Base-by-base conservation (phyloP, 2,113 vertebrate genomes). In the Sceloporus undulatus region DNA sequence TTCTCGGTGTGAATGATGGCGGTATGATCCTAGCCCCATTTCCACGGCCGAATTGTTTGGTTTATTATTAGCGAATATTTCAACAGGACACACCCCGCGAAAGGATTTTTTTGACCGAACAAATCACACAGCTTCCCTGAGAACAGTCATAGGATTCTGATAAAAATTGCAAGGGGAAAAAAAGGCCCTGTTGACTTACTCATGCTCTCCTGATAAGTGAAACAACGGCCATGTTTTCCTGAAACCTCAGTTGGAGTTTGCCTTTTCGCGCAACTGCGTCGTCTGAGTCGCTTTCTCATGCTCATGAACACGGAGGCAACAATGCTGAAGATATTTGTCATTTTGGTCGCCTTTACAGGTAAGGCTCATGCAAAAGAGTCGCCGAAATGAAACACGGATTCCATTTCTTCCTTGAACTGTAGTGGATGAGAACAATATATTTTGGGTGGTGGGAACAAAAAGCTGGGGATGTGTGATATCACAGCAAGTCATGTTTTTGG, bases 21-120 rank as follows among this genome's bases (percentile, higher is more conserved):
- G 71, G 74, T 78, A 77, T 71, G 90, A 91, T 34, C 29, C 71
- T 81, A 34, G 71, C n/a, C 75, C 21, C 42, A 25, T 40, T 29
- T 11, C 7, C 52, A 91, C 86, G 83, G 85, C 66, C 74, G 84
- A 90, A 86, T 68, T 92, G 74, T 83, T 73, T 70, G 85, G 93
- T 94, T 95, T 92, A 92, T 95, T 87, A 95, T 95, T 95, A 95
- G 95, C 95, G 93, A 91, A 94, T 23, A 42, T 65, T 71, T 87
- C 4, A 0, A n/a, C 21, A 79, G 84, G 82, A 90, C 88, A 89
- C 91, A 87, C 85, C 92, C 86, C 75, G 90, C 66, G 29, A 80
- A 89, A 91, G 71, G 48, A 5, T 91, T 95, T 93, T 95, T 93
- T 48, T 76, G 91, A 91, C 86, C 79, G 90, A 92, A 87, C 89